Percentiles rank a stretch among this genome's conserved stretches.
Conservation (phyloP, 2,888 invertebrate species). For the Synanthedon myopaeformis region DNA sequence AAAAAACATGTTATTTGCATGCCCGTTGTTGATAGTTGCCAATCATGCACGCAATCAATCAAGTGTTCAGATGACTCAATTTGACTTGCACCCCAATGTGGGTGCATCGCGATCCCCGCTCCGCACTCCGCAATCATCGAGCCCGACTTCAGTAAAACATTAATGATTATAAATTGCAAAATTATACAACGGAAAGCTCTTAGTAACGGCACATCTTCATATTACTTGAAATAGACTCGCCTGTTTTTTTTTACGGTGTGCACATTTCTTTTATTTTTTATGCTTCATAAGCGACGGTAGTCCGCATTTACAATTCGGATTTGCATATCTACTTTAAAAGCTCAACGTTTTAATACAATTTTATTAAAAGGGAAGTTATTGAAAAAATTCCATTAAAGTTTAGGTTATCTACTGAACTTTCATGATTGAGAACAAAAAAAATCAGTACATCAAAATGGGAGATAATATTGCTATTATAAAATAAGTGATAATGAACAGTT, state of each 20-base stretch:
- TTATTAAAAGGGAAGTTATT: too few relatives aligned
- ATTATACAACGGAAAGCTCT: constrained; percentile 47
- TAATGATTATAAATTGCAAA: constrained; percentile 62
- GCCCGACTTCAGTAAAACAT: constrained; percentile 31
- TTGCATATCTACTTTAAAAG: neutral
- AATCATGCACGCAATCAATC: constrained; percentile 60
- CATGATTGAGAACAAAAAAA: too few relatives aligned
- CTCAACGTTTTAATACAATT: too few relatives aligned
- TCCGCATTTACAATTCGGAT: neutral
- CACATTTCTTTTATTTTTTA: neutral
- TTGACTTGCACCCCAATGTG: constrained; percentile 34
- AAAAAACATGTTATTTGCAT: constrained; percentile 41
- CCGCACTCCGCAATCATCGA: constrained; percentile 15
- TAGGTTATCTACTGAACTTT: too few relatives aligned
- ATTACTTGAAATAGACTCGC: neutral
- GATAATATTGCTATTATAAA: too few relatives aligned
- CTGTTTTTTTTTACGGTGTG: neutral
- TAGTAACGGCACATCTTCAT: constrained; percentile 35
- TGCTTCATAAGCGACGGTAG: neutral
- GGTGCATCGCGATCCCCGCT: constrained; percentile 6
- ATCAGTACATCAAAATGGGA: too few relatives aligned
- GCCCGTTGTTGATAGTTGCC: constrained; percentile 42
- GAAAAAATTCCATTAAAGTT: too few relatives aligned
- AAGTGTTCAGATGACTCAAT: constrained; percentile 60
- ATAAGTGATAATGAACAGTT: too few relatives aligned